Percentiles rank a stretch among this genome's conserved stretches.
Conservation (phyloP, 2,888 invertebrate genomes). For the Archips xylosteana region DNA sequence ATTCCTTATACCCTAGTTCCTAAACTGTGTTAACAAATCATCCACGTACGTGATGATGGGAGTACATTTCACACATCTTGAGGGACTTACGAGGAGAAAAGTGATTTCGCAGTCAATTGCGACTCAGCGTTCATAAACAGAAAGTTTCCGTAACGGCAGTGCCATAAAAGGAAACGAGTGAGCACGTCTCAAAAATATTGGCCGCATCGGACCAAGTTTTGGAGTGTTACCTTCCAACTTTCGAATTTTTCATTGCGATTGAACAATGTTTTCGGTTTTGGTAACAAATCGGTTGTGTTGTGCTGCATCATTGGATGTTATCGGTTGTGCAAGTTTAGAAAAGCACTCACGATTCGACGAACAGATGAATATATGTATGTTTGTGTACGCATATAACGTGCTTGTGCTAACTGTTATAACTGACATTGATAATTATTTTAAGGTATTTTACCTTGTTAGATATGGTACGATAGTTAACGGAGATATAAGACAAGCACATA, state of each 20-base stretch:
- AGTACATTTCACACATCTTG: conserved; percentile 21
- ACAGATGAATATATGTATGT: background rate
- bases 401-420: background rate
- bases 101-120: conserved; percentile 38
- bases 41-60: conserved; percentile 18
- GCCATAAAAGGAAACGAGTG: conserved; percentile 33
- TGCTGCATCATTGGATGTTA: background rate
- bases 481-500: no score
- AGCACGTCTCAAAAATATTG: conserved; percentile 38
- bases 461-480: no score
- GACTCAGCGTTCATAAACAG: conserved; percentile 35
- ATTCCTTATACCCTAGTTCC: background rate
- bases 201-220: conserved; percentile 38
- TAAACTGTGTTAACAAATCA: conserved; percentile 19
- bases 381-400: no score
- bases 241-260: conserved; percentile 13
- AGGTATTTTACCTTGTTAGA: no score
- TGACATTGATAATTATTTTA: background rate
- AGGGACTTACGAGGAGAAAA: conserved; percentile 35
- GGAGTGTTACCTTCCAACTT: conserved; percentile 20
- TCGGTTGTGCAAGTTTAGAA: background rate
- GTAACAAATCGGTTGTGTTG: background rate
- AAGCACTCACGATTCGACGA: background rate
- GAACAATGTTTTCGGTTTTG: conserved; percentile 17
- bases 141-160: conserved; percentile 31